Evolutionary conservation across 2,888 invertebrate species (phyloP).

Genomic region (Xanthorhoe spadicearia): DNA sequence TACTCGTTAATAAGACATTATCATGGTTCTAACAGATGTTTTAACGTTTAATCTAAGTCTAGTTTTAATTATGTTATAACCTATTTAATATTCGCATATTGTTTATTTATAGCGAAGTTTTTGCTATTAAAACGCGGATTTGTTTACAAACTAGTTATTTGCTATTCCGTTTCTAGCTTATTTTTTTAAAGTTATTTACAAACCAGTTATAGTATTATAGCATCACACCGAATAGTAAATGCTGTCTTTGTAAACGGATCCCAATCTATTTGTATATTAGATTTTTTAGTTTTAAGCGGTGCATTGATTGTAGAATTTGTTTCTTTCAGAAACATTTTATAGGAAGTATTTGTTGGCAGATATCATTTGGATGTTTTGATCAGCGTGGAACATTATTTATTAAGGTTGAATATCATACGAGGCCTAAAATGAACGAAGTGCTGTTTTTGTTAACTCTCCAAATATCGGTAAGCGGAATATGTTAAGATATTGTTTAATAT

Average conservation of each 20-base stretch:
- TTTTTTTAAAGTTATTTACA: conserved; percentile 12
- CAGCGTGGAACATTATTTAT: conserved; percentile 59
- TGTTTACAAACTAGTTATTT: conserved; percentile 32
- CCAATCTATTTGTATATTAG: conserved; percentile 77
- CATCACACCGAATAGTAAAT: conserved; percentile 43
- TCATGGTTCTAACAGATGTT: conserved; percentile 63
- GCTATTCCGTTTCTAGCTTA: conserved; percentile 5
- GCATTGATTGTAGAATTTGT: conserved; percentile 64
- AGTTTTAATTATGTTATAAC: conserved; percentile 66
- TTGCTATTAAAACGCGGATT: conserved; percentile 31
- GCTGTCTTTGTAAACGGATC: conserved; percentile 56
- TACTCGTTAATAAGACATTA: conserved; percentile 50
- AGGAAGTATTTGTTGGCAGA: conserved; percentile 54
- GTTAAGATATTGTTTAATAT: conserved; percentile 80
- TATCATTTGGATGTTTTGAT: conserved; percentile 34
- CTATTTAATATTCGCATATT: conserved; percentile 76
- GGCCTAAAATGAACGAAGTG: conserved; percentile 71
- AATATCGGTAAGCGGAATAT: conserved; percentile 74
- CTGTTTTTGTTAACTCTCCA: conserved; percentile 76
- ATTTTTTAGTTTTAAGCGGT: conserved; percentile 72
- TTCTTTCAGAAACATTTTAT: conserved; percentile 59
- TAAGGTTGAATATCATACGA: conserved; percentile 40
- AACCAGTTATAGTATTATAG: conserved; percentile 36
- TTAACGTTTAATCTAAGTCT: conserved; percentile 59
- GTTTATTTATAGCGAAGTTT: conserved; percentile 62